Evolutionary conservation across 2,113 vertebrate species (phyloP), one percentile per base, ranked within the genome.

Genomic region (Pelecanoides urinatrix): DNA sequence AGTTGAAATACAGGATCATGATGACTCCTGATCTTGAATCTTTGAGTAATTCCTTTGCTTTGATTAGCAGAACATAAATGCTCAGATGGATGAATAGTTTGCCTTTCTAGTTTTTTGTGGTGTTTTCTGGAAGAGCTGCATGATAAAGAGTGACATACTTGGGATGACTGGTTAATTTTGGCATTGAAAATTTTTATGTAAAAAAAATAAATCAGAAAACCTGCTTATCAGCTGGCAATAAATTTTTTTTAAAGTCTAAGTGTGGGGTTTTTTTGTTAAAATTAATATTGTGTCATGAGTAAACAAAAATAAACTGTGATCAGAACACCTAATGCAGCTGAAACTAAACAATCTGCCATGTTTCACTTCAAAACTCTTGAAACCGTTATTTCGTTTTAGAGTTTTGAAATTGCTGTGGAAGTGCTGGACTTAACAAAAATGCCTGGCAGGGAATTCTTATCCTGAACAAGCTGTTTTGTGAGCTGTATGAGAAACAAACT

Each of bases 341-440:
- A 70, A 84, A 74, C 4, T 16, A 34, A 76, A 36, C 5, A 67
- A 15, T 49, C 27, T 38, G 17, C 16, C 2, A 1, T 47, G 12
- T 40, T 92, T 75, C 16, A 52, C 13, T 63, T 92, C 52, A 53
- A 59, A 92, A 88, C 26, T n/a, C 15, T 67, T 65, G 58, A 63
- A 67, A 45, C 38, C 0, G 0, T 47, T 62, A 18, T 13, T 71
- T 86, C 61, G 13, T 17, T 50, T 36, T 49, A 38, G 36, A 74
- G 13, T 90, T 88, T 50, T 86, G 82, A 92, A 79, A 65, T 68
- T 83, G 8, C 38, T 72, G 18, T 68, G 40, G 62, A 92, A 92
- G 29, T 52, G 6, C 36, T 83, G 19, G 7, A n/a, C 23, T 70
- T 76, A 45, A 53, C 11, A 92, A 76, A 89, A 91, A 76, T 22